Conservation (phyloP, 2,113 vertebrate species). For the Myrmecophaga tridactyla region DNA sequence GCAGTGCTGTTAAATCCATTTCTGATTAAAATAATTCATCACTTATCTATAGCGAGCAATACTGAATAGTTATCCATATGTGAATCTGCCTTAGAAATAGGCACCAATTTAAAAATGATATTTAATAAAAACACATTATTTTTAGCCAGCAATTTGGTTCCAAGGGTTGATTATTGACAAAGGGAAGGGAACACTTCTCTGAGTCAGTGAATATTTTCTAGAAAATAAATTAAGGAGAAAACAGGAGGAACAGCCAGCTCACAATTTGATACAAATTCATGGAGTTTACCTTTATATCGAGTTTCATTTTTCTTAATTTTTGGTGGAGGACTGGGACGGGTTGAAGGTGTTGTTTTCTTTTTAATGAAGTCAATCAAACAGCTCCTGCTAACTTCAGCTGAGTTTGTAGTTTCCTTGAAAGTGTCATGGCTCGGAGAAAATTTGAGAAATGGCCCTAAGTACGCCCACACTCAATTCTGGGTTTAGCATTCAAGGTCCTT, state of each 20-base stretch:
- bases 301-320: slow-evolving; percentile 53
- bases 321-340: background rate
- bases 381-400: background rate
- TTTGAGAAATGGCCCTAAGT: background rate
- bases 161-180: slow-evolving; percentile 32
- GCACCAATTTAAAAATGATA: slow-evolving; percentile 61
- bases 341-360: background rate
- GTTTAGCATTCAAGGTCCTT: background rate
- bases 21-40: slow-evolving; percentile 81
- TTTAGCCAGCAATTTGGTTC: slow-evolving; percentile 64
- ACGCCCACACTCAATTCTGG: background rate
- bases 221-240: slow-evolving; percentile 61
- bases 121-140: slow-evolving; percentile 79
- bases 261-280: background rate
- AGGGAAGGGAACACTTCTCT: background rate
- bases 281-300: background rate
- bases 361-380: background rate
- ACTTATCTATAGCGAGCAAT: slow-evolving; percentile 73
- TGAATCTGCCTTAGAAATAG: slow-evolving; percentile 64
- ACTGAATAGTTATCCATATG: slow-evolving; percentile 56
- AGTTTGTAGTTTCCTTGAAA: background rate
- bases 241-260: background rate
- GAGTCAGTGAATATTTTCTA: slow-evolving; percentile 45
- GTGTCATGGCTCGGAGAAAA: background rate
- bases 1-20: slow-evolving; percentile 76